Evolutionary conservation across 2,888 invertebrate species (phyloP).

Genomic region (Didymodactylos carnosus): DNA sequence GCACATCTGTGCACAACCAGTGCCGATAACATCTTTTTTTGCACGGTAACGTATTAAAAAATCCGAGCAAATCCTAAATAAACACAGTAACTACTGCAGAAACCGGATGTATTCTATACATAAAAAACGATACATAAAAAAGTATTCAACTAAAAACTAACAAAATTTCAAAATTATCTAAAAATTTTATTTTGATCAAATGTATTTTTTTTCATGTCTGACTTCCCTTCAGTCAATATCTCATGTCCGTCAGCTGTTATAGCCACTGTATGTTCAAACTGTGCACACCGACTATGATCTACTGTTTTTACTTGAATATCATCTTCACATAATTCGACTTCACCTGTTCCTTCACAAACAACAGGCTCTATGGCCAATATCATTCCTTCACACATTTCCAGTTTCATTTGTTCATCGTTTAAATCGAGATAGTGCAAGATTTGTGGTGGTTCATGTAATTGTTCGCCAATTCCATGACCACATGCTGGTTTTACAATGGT

Average conservation of each 20-base stretch:
- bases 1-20: no score
- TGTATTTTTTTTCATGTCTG: no score
- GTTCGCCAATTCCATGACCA: conserved; percentile 76
- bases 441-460: conserved; percentile 78
- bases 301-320: conserved; percentile 73
- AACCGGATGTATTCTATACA: no score
- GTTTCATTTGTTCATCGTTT: conserved; percentile 16
- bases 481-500: conserved; percentile 57
- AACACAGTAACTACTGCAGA: no score
- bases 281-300: conserved; percentile 62
- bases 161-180: no score
- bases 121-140: no score
- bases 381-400: conserved; percentile 61
- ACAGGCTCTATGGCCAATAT: conserved; percentile 84
- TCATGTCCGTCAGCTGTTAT: conserved; percentile 57
- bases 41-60: no score
- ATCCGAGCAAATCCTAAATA: no score
- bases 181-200: no score
- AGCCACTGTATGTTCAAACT: conserved; percentile 72
- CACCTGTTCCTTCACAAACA: conserved; percentile 43
- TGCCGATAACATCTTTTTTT: no score
- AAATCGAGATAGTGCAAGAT: conserved; percentile 46
- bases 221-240: conserved; percentile 45
- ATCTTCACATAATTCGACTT: conserved; percentile 43
- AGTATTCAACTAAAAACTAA: no score